phyloP scores from a whole-genome alignment of 2,797 vertebrate genomes.

The Graptemys geographica region DNA sequence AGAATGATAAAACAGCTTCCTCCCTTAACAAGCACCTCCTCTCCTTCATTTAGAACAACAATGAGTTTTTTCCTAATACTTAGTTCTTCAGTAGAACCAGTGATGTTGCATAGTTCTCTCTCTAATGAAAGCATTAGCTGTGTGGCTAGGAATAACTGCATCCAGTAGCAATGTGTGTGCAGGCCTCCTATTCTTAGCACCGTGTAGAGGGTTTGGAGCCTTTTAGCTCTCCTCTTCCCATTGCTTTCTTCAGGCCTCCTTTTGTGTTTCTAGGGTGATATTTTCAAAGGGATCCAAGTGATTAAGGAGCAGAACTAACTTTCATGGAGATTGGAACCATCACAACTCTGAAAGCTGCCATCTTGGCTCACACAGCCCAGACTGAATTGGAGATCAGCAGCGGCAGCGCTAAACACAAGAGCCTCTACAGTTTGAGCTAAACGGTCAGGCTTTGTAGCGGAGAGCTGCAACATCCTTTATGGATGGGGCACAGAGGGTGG shows the following conservation, averaged over 20 bases:
- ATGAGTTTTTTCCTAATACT: not conserved
- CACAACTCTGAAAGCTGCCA: rapidly evolving
- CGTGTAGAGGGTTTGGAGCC: not conserved
- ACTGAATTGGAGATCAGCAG: not conserved
- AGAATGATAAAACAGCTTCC: slow-evolving; percentile 24
- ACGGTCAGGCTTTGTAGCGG: not conserved
- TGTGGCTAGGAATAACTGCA: not conserved
- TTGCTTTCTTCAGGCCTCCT: not conserved
- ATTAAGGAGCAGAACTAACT: not conserved
- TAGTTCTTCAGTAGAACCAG: not conserved
- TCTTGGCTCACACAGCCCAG: rapidly evolving
- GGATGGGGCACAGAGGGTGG: not conserved
- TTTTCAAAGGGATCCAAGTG: not conserved
- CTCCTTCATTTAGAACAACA: slow-evolving; percentile 9
- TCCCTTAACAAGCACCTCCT: slow-evolving; percentile 10
- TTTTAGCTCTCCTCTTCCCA: not conserved
- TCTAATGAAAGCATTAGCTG: not conserved
- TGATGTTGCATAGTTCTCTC: not conserved
- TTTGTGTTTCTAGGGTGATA: not conserved
- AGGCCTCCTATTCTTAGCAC: not conserved
- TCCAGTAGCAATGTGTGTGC: not conserved
- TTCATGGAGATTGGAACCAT: not conserved
- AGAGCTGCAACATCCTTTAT: rapidly evolving
- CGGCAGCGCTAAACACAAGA: not conserved
- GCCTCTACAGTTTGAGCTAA: not conserved